Percentiles rank a stretch among this genome's conserved stretches.
Evolutionary conservation across 2,113 vertebrate genomes (phyloP).

Genomic region (Perca flavescens): DNA sequence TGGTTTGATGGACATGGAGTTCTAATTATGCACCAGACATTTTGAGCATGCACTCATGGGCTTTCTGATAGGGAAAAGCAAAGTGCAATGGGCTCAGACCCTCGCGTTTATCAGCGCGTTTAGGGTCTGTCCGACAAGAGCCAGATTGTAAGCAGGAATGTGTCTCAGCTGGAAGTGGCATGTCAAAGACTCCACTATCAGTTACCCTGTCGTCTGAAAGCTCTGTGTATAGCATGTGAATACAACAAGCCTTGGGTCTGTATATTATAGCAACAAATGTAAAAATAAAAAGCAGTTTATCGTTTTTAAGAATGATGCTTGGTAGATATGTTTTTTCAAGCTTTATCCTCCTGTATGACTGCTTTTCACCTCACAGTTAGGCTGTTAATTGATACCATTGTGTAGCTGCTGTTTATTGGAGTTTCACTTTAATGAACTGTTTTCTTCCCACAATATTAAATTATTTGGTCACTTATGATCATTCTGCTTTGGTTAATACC

Average conservation of each 20-base stretch:
- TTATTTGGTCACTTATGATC: not conserved
- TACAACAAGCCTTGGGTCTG: not conserved
- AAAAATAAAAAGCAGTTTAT: conserved; percentile 10
- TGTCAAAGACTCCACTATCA: conserved; percentile 66
- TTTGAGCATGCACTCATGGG: conserved; percentile 31
- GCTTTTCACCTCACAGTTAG: not conserved
- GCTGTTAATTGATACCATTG: not conserved
- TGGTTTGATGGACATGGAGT: conserved; percentile 18
- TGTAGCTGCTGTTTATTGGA: not conserved
- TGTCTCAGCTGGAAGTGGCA: conserved; percentile 51
- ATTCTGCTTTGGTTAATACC: not conserved
- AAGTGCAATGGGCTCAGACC: conserved; percentile 60
- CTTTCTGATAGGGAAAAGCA: conserved; percentile 57
- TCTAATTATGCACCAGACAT: conserved; percentile 44
- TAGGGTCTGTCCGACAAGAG: conserved; percentile 67
- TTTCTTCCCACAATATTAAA: not conserved
- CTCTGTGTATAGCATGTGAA: conserved; percentile 37
- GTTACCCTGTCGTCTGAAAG: conserved; percentile 42
- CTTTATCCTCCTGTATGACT: not conserved
- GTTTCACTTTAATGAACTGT: not conserved
- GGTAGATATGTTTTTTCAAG: not conserved
- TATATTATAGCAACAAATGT: not conserved
- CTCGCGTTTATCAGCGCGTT: conserved; percentile 69
- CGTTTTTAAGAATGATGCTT: not conserved
- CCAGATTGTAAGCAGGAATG: conserved; percentile 76